Percentiles rank a stretch among this genome's conserved stretches.
These are phyloP conservation scores for Silurus glanis DNA, from an alignment of 2,113 vertebrate species.

Conservation along the genomic window DNA sequence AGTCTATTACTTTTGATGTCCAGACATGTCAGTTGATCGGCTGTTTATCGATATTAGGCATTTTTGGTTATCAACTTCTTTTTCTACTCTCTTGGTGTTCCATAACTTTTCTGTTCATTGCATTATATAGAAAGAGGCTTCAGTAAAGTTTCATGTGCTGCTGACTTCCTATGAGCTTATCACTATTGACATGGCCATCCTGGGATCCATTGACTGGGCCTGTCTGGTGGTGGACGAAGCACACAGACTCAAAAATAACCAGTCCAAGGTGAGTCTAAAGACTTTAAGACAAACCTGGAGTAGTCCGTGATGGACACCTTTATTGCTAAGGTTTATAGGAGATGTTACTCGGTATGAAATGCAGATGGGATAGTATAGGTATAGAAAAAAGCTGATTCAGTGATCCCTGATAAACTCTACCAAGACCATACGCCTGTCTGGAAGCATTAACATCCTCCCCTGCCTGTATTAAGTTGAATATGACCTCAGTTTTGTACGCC, in stretches of 20 bases:
- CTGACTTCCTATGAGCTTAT: constrained; percentile 96
- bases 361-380: not conserved
- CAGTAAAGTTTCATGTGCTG: constrained; percentile 94
- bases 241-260: constrained; percentile 96
- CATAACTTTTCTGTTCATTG: not conserved
- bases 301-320: not conserved
- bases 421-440: too few relatives aligned
- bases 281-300: not conserved
- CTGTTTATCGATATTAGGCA: not conserved
- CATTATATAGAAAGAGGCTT: constrained; percentile 87
- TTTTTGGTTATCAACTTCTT: not conserved
- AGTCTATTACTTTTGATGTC: not conserved
- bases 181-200: constrained; percentile 95
- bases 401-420: not conserved
- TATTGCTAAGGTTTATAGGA: not conserved
- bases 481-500: not conserved
- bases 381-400: not conserved
- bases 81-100: not conserved
- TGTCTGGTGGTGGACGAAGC: constrained; percentile 97
- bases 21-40: not conserved
- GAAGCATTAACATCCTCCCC: not conserved
- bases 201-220: constrained; percentile 97
- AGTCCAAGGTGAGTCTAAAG: constrained; percentile 83
- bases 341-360: not conserved
- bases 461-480: not conserved